phyloP scores from a whole-genome alignment of 2,113 vertebrate genomes.

The Falco punctatus region DNA sequence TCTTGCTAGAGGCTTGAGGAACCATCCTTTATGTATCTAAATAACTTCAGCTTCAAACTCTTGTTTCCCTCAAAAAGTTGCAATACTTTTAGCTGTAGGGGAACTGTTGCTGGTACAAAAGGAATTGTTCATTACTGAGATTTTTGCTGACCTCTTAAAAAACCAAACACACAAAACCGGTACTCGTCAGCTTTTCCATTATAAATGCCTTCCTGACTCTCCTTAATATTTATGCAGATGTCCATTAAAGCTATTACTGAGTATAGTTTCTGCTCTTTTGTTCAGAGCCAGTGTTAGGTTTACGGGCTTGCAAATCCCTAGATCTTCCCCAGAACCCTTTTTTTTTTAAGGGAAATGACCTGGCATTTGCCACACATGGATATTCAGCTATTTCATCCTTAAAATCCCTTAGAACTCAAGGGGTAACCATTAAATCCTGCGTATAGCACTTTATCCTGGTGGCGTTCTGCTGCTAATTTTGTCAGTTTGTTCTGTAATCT shows the following conservation, averaged over 20 bases:
- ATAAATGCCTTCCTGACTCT: neutral
- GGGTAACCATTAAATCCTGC: neutral
- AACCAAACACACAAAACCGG: accelerated
- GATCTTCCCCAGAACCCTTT: neutral
- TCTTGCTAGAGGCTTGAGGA: neutral
- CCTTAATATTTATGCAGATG: neutral
- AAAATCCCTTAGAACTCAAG: neutral
- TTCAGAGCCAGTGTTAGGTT: neutral
- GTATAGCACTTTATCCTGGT: neutral
- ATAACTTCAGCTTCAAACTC: neutral
- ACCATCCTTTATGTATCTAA: neutral
- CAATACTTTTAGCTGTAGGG: neutral
- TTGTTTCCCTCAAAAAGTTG: neutral
- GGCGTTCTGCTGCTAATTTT: neutral
- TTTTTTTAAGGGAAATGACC: neutral
- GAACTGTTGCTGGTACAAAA: neutral
- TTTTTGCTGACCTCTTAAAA: neutral
- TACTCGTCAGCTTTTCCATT: neutral
- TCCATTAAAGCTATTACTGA: neutral
- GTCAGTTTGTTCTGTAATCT: neutral
- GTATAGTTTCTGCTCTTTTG: neutral
- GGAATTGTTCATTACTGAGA: neutral
- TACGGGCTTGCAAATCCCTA: neutral
- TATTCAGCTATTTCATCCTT: neutral
- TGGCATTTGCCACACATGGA: neutral